A percentile compares a stretch with the other conserved stretches of the same genome.
Evolutionary conservation across 2,797 vertebrate species (phyloP).

Genomic region (Hephaestus fuliginosus): DNA sequence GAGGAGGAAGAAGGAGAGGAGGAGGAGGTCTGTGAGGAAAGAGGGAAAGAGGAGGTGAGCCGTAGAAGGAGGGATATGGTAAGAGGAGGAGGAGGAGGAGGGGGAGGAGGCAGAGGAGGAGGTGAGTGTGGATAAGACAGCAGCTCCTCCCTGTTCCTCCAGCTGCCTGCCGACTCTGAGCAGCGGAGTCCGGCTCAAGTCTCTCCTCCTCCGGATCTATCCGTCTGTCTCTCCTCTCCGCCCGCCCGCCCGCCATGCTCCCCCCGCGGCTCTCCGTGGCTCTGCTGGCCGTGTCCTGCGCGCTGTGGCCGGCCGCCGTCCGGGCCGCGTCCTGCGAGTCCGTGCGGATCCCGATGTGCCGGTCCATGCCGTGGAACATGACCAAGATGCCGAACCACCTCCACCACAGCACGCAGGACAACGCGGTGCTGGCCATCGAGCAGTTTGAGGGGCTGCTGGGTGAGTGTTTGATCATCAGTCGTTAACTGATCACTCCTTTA

Average conservation of each 20-base stretch:
- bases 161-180: slow-evolving; percentile 31
- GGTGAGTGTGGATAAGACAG: slow-evolving; percentile 59
- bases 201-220: too few relatives aligned
- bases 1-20: not conserved
- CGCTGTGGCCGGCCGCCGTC: slow-evolving; percentile 76
- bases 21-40: slow-evolving; percentile 16
- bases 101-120: slow-evolving; percentile 38
- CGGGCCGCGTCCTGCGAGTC: slow-evolving; percentile 92
- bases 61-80: too few relatives aligned
- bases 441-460: slow-evolving; percentile 95
- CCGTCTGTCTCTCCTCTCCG: not conserved
- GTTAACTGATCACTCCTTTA: not conserved
- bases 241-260: slow-evolving; percentile 65
- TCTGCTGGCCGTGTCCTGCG: slow-evolving; percentile 79
- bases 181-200: too few relatives aligned
- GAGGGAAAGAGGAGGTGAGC: slow-evolving; percentile 18
- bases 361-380: slow-evolving; percentile 97
- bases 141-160: slow-evolving; percentile 57
- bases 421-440: slow-evolving; percentile 98
- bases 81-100: not conserved
- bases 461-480: slow-evolving; percentile 49
- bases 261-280: slow-evolving; percentile 68
- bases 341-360: slow-evolving; percentile 94
- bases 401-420: slow-evolving; percentile 99
- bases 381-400: slow-evolving; percentile 99